phyloP scores from a whole-genome alignment of 2,113 vertebrate genomes.

The Dromas ardeola region DNA sequence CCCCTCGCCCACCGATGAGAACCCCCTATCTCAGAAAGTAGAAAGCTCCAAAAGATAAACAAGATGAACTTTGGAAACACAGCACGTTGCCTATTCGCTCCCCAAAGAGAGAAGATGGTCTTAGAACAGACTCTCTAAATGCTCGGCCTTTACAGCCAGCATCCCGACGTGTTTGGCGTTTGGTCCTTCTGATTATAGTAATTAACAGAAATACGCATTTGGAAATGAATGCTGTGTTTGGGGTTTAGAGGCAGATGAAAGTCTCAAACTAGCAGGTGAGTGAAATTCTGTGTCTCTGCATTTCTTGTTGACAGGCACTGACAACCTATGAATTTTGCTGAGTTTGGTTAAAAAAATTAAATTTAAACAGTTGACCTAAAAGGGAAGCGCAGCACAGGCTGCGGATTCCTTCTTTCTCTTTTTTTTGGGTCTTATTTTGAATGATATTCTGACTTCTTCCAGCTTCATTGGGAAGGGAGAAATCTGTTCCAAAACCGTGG shows the following conservation, averaged over 20 bases:
- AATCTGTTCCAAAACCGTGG: not conserved
- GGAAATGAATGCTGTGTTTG: not conserved
- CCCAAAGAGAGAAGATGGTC: not conserved
- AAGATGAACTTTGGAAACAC: not conserved
- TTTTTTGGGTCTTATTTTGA: not conserved
- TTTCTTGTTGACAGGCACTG: not conserved
- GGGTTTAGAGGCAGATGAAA: not conserved
- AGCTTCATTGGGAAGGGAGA: not conserved
- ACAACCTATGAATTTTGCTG: not conserved
- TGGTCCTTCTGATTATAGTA: not conserved
- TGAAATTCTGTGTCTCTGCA: not conserved
- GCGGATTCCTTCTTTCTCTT: not conserved
- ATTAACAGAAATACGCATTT: not conserved
- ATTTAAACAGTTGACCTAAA: not conserved
- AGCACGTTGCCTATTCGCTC: not conserved
- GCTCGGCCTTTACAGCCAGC: not conserved
- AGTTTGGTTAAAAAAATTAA: not conserved
- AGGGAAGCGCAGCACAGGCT: not conserved
- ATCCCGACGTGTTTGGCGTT: not conserved
- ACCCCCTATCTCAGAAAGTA: not conserved
- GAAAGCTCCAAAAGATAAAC: not conserved
- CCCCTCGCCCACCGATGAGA: not conserved
- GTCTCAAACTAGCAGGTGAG: not conserved
- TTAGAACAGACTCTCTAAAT: not conserved
- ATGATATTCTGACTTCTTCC: not conserved